Percentiles rank a stretch among this genome's conserved stretches.
Evolutionary conservation across 2,113 vertebrate species (phyloP).

Genomic region (Cepphus grylle): DNA sequence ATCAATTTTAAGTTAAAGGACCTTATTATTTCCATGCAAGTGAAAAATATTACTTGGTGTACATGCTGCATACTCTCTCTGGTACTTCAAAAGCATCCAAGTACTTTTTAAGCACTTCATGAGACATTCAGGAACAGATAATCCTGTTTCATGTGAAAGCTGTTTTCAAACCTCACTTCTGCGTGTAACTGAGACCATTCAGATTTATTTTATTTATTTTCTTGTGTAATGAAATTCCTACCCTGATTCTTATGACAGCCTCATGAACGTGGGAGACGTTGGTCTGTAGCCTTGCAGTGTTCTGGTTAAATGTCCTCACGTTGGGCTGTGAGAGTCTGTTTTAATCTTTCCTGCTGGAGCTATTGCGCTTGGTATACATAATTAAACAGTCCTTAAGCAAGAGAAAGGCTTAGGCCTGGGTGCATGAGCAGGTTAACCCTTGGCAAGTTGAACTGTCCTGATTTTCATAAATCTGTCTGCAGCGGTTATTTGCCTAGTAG

Average conservation of each 20-base stretch:
- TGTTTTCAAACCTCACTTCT: not conserved
- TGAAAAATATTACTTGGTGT: not conserved
- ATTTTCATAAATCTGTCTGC: not conserved
- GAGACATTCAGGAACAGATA: not conserved
- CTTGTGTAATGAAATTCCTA: not conserved
- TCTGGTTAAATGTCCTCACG: not conserved
- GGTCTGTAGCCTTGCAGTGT: not conserved
- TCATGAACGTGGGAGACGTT: not conserved
- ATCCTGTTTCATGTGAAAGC: not conserved
- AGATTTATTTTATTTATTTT: not conserved
- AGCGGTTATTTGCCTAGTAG: not conserved
- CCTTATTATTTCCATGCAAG: not conserved
- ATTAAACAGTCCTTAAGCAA: slow-evolving; percentile 54
- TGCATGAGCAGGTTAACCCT: not conserved
- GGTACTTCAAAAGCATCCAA: not conserved
- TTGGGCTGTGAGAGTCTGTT: not conserved
- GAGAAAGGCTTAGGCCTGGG: not conserved
- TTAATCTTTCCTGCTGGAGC: slow-evolving; percentile 35
- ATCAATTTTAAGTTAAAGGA: not conserved
- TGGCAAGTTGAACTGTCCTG: not conserved
- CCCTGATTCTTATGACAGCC: not conserved
- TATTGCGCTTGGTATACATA: slow-evolving; percentile 33
- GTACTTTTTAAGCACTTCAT: not conserved
- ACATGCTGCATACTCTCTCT: not conserved
- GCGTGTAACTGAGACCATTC: not conserved